These are phyloP conservation scores for Lithophane semibrunnea DNA, from an alignment of 2,888 invertebrate genomes.

Conservation along the genomic window DNA sequence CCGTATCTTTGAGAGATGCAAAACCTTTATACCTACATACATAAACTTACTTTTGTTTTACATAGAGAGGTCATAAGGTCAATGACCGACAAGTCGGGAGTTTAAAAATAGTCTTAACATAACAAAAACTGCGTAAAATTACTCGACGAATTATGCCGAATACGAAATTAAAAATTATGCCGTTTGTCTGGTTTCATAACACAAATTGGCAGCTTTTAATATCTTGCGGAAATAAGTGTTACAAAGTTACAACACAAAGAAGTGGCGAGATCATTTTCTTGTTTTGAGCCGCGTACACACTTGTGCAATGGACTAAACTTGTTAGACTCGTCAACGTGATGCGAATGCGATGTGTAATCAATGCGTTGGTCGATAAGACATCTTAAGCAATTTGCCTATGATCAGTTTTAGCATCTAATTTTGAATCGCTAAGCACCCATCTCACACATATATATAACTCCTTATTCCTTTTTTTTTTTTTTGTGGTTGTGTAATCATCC, in stretches of 20 bases:
- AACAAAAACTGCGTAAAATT: constrained; percentile 21
- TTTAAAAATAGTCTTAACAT: constrained; percentile 9
- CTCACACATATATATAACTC: no score
- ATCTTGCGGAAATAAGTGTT: constrained; percentile 65
- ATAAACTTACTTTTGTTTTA: not conserved
- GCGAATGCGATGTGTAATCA: constrained; percentile 37
- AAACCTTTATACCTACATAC: constrained; percentile 7
- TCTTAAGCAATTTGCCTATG: not conserved
- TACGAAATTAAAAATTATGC: constrained; percentile 50
- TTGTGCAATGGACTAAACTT: constrained; percentile 56
- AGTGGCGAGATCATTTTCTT: constrained; percentile 55
- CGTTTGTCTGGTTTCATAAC: constrained; percentile 53
- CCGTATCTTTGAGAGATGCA: constrained; percentile 1
- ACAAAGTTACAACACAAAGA: constrained; percentile 60
- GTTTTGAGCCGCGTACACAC: constrained; percentile 59
- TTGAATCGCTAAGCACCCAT: no score
- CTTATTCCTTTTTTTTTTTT: no score
- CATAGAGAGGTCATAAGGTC: constrained; percentile 3
- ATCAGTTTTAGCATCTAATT: no score
- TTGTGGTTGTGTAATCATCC: no score
- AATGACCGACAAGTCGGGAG: constrained; percentile 23
- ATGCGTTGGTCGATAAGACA: constrained; percentile 6
- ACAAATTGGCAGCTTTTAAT: constrained; percentile 61
- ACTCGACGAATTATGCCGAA: constrained; percentile 17
- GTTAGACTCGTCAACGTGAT: constrained; percentile 45